These are phyloP conservation scores for Fistularia tabacaria DNA, from an alignment of 2,797 vertebrate genomes.

Conservation along the genomic window DNA sequence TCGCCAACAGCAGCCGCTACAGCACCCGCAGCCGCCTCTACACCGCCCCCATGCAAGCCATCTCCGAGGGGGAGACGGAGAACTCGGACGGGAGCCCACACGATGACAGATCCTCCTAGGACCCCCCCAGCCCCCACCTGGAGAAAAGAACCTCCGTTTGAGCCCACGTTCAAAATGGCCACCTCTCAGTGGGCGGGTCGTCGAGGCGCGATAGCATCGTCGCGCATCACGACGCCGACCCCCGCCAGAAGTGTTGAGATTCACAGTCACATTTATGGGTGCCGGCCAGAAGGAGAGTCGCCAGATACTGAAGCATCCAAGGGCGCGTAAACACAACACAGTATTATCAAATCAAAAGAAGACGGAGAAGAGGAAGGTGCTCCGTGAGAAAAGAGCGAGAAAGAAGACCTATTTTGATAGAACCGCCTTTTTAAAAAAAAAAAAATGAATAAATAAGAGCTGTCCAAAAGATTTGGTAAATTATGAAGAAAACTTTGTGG, in stretches of 20 bases:
- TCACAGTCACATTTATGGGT: no score
- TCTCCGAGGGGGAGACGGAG: slow-evolving; percentile 96
- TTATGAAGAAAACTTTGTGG: slow-evolving; percentile 39
- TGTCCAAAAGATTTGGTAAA: slow-evolving; percentile 50
- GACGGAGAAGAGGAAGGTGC: slow-evolving; percentile 44
- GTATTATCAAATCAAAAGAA: slow-evolving; percentile 30
- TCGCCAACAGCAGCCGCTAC: slow-evolving; percentile 96
- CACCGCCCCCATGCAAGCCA: slow-evolving; percentile 97
- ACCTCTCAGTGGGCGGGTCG: slow-evolving; percentile 25
- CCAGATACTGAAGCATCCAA: slow-evolving; percentile 32
- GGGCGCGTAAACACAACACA: slow-evolving; percentile 3
- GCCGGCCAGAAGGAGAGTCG: no score
- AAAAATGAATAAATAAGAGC: slow-evolving; percentile 14
- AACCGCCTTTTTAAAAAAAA: slow-evolving; percentile 44
- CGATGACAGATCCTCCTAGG: slow-evolving; percentile 94
- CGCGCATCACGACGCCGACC: no score
- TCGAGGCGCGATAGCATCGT: no score
- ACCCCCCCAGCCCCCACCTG: slow-evolving; percentile 42
- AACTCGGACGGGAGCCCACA: slow-evolving; percentile 98
- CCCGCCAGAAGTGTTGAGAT: no score
- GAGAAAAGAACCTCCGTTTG: slow-evolving; percentile 19
- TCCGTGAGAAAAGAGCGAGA: slow-evolving; percentile 37
- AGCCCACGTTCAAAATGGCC: slow-evolving; percentile 39
- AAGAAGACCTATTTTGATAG: slow-evolving; percentile 63
- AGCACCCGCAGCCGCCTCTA: slow-evolving; percentile 95